Evolutionary conservation across 2,888 invertebrate species (phyloP).

Genomic region (Spilarctia lutea): DNA sequence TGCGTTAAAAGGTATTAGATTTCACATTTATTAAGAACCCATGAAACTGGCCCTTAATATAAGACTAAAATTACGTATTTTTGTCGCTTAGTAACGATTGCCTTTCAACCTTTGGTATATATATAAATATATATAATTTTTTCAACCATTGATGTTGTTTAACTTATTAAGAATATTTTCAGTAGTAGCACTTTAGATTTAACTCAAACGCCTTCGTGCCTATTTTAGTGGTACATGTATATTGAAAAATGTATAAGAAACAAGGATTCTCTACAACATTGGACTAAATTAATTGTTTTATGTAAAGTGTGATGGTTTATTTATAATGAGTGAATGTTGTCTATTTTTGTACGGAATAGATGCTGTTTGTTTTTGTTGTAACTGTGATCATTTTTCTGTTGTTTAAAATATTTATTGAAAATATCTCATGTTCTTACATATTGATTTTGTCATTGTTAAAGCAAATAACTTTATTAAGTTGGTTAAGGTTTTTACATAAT

Average conservation of each 20-base stretch:
- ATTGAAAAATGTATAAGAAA: constrained; percentile 25
- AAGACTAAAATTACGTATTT: neutral
- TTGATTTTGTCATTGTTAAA: neutral
- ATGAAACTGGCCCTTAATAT: too few species aligned
- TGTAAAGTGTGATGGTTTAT: constrained; percentile 16
- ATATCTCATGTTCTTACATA: neutral
- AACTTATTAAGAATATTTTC: constrained; percentile 47
- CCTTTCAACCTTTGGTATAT: neutral
- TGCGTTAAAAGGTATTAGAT: too few species aligned
- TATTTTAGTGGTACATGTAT: constrained; percentile 34
- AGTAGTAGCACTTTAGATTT: constrained; percentile 46
- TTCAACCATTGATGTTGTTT: constrained; percentile 44
- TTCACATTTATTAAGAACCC: too few species aligned
- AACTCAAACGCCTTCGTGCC: constrained; percentile 44
- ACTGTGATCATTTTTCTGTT: neutral
- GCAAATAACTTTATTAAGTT: too few species aligned
- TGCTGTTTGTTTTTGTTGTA: neutral
- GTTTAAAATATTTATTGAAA: neutral
- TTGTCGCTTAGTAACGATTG: neutral
- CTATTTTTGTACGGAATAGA: constrained; percentile 4
- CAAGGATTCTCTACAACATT: constrained; percentile 30
- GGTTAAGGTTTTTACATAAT: too few species aligned
- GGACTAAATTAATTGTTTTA: neutral
- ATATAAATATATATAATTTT: constrained; percentile 24
- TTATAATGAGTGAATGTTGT: constrained; percentile 11